Evolutionary conservation across 2,888 invertebrate genomes (phyloP), one percentile per base, ranked within the genome.

Genomic region (Camponotus fellah): DNA sequence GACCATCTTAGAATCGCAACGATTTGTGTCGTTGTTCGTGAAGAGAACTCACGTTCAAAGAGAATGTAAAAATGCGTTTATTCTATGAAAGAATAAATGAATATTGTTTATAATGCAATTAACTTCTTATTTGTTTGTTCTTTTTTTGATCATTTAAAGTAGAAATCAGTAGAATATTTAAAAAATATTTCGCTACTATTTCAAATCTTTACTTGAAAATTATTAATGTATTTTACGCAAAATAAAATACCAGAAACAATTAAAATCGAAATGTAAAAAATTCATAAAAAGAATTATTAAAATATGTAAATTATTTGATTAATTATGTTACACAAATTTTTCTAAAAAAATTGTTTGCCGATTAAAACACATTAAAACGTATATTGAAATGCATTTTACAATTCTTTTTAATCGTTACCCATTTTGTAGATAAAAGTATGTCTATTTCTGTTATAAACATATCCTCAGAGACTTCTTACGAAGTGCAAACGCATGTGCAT

Each of bases 1-100:
- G 74, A 77, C 82, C 65, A 74, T 86, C 77, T 77, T 53, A 26
- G 32, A 43, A 81, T 86, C 53, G 46, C 69, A 60, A 56, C 37
- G 77, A 84, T 84, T 80, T 43, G 56, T 71, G 71, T 58, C 53
- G 64, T 34, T 46, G 21, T 49, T 71, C 21, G 21, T 37, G 75
- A 72, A 82, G 84, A 65, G 77, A 86, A 86, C 14, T 26, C 46
- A 53, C 26, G 14, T 26, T 6, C 26, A 14, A 21, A 1, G 2
- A 66, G 46, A 64, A 37, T 8, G 10, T 68, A 77, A 68, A 40
- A 9, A 40, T 68, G 9, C 34, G 17, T 17, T 34, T 64, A 1
- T n/a, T n/a, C 2, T 17, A n/a, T 56, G 56, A 9, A 21, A 66
- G 17, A 26, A 66, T 4, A 10, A 40, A 68, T 4, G 68, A 68